These are phyloP conservation scores for Nyctalus aviator DNA, from an alignment of 2,797 vertebrate species.

Conservation along the genomic window DNA sequence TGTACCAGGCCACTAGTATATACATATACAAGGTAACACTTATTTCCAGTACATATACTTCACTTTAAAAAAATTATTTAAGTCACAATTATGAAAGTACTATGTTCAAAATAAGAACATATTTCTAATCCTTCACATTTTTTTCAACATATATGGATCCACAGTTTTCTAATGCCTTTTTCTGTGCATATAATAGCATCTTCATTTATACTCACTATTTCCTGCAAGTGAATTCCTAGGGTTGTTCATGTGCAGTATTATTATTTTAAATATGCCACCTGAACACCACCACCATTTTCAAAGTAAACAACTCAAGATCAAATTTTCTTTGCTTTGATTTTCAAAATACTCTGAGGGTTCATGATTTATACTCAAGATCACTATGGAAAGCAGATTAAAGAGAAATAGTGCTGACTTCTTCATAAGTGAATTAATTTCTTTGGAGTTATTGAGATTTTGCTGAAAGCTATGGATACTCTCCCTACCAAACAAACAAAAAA, in stretches of 20 bases:
- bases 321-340: slow-evolving; percentile 20
- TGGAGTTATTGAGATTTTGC: neutral
- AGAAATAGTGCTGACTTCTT: neutral
- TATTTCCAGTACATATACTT: slow-evolving; percentile 44
- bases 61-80: slow-evolving; percentile 17
- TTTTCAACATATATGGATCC: neutral
- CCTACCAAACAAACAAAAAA: neutral
- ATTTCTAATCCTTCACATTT: slow-evolving; percentile 40
- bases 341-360: slow-evolving; percentile 25
- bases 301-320: neutral
- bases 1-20: neutral
- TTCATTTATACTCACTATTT: slow-evolving; percentile 22
- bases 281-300: slow-evolving; percentile 29
- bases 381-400: neutral
- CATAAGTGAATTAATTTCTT: neutral
- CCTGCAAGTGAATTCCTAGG: slow-evolving; percentile 49
- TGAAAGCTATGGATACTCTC: neutral
- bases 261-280: slow-evolving; percentile 1
- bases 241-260: neutral
- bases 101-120: slow-evolving; percentile 42
- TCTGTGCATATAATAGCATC: neutral
- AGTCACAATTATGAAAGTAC: slow-evolving; percentile 52
- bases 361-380: slow-evolving; percentile 5
- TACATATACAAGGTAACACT: neutral
- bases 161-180: neutral